These are phyloP conservation scores for Ephestia elutella DNA, from an alignment of 1,140 invertebrate species.

Conservation along the genomic window DNA sequence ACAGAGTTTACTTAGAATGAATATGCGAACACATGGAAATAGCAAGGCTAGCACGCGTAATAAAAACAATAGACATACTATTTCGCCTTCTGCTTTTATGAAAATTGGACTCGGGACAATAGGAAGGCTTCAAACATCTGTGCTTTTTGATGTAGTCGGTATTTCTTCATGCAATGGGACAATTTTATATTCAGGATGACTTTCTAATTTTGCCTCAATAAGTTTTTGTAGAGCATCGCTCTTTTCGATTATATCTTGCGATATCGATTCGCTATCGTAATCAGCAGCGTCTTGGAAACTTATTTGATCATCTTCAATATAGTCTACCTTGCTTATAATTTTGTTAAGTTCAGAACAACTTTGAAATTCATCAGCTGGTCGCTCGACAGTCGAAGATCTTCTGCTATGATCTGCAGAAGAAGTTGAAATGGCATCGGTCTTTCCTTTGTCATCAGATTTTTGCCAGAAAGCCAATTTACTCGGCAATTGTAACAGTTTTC, in stretches of 20 bases:
- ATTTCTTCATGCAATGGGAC: constrained; percentile 50
- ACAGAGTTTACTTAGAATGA: not conserved
- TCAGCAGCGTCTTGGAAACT: constrained; percentile 35
- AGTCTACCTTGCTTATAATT: constrained; percentile 9
- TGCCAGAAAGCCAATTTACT: constrained; percentile 71
- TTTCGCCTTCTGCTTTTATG: constrained; percentile 29
- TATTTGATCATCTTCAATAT: constrained; percentile 24
- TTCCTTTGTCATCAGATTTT: constrained; percentile 51
- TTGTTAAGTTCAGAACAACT: constrained; percentile 37
- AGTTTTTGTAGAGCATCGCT: constrained; percentile 57
- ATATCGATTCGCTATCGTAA: constrained; percentile 37
- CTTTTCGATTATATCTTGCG: constrained; percentile 48
- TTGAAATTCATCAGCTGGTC: constrained; percentile 38
- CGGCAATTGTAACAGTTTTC: constrained; percentile 66
- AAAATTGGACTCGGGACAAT: constrained; percentile 28
- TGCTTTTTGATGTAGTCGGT: constrained; percentile 56
- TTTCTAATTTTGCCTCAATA: constrained; percentile 60
- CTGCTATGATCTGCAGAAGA: constrained; percentile 37
- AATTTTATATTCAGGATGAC: constrained; percentile 60
- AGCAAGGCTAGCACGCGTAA: not conserved
- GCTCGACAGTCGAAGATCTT: constrained; percentile 41
- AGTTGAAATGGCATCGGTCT: constrained; percentile 37
- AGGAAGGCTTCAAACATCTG: constrained; percentile 58
- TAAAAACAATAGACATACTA: constrained; percentile 41
- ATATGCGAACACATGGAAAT: not conserved